Base-by-base conservation (phyloP, 2,113 vertebrate species). In the Paralichthys olivaceus region DNA sequence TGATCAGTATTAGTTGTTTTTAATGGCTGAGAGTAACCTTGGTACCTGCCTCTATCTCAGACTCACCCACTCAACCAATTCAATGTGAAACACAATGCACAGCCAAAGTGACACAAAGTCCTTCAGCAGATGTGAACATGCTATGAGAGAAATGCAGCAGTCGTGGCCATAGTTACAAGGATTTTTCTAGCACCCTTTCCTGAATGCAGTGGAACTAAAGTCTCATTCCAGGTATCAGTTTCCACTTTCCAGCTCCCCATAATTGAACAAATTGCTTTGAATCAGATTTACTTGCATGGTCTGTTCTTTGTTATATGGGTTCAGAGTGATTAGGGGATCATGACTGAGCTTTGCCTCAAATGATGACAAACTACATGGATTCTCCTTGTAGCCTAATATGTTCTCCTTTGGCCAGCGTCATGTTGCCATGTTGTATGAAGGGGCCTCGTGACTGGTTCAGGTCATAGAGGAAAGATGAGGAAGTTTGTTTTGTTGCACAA, bases 231-330 rank as follows among this genome's bases (percentile, higher is more conserved):
- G 82, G 89, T 90, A 91, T 81, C 86, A 59, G 74, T 84, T 93
- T 91, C 54, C 84, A 90, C 77, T 90, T 88, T 89, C 84, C 87
- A 88, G 87, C 87, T 91, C 83, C 87, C 66, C 88, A 85, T 88
- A 93, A 89, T 86, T 88, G 84, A 87, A 93, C 91, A 94, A 92
- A 92, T 92, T 91, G 89, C 83, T 82, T 89, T 87, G 89, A 91
- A 91, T 92, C 80, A 79, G 84, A 92, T 93, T 88, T 83, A 78
- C 85, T 88, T 77, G 83, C 82, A 59, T 60, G 78, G 87, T 73
- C 86, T 92, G 89, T 77, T 90, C 90, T 89, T 91, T 91, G 86
- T 90, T 85, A 87, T 75, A 84, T 61, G 79, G 74, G 75, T 76
- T 78, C 60, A 61, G 76, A 69, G 81, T 81, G 86, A 89, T 91